phyloP scores from a whole-genome alignment of 2,797 vertebrate species.

The Vultur gryphus region DNA sequence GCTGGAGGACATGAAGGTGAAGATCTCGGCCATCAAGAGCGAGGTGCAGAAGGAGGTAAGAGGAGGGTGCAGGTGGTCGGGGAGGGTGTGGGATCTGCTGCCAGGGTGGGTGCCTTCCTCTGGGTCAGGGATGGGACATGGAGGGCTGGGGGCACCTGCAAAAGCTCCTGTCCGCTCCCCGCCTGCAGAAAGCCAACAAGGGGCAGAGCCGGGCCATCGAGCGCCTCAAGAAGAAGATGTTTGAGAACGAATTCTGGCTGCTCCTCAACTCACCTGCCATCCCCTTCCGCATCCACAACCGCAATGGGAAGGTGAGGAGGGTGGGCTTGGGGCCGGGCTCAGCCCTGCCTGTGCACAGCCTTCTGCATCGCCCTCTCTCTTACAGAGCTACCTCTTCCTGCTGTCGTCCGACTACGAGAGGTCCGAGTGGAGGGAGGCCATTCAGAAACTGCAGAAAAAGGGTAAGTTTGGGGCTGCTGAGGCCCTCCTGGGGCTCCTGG shows the following conservation, averaged over 20 bases:
- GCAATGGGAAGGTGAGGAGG: conserved; percentile 89
- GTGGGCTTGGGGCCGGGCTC: background rate
- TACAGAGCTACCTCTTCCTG: conserved; percentile 91
- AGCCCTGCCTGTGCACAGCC: background rate
- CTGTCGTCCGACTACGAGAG: conserved; percentile 95
- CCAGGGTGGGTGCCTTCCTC: background rate
- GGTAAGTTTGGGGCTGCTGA: conserved; percentile 66
- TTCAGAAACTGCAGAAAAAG: conserved; percentile 94
- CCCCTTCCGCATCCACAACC: conserved; percentile 96
- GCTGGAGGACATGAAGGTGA: conserved; percentile 97
- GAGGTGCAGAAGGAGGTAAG: conserved; percentile 97
- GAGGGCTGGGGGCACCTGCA: accelerated
- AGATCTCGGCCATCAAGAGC: conserved; percentile 92
- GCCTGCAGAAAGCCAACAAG: conserved; percentile 88
- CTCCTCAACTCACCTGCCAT: conserved; percentile 93
- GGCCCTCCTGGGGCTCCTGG: background rate
- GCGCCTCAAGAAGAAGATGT: conserved; percentile 98
- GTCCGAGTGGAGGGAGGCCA: conserved; percentile 94
- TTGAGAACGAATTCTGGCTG: conserved; percentile 95
- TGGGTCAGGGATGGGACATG: accelerated
- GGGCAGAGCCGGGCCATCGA: conserved; percentile 91
- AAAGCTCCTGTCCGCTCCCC: background rate
- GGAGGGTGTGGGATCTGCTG: background rate
- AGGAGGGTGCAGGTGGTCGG: background rate
- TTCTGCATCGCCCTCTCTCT: background rate